These are phyloP conservation scores for Spea hammondii DNA, from an alignment of 2,797 vertebrate genomes.

Conservation along the genomic window DNA sequence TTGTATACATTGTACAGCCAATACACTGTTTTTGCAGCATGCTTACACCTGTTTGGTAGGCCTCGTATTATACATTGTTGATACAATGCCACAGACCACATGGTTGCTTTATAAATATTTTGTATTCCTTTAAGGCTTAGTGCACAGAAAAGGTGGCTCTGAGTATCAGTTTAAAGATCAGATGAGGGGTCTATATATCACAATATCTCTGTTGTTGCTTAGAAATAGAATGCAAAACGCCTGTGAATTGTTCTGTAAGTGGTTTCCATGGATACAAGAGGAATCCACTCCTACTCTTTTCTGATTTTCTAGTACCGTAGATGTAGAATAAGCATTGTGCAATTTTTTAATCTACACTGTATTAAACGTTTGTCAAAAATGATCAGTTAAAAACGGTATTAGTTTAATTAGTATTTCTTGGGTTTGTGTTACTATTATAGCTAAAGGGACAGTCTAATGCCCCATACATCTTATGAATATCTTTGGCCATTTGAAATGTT, in stretches of 20 bases:
- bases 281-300: slow-evolving; percentile 5
- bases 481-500: too few relatives aligned
- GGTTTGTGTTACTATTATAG: too few relatives aligned
- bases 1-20: too few relatives aligned
- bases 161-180: background rate
- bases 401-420: too few relatives aligned
- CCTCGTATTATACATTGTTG: too few relatives aligned
- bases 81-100: too few relatives aligned
- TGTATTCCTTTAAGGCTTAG: background rate
- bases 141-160: background rate
- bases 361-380: background rate
- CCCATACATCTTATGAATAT: too few relatives aligned
- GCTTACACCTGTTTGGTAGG: too few relatives aligned
- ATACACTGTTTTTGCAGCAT: too few relatives aligned
- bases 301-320: background rate
- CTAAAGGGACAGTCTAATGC: too few relatives aligned
- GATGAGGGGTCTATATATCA: background rate
- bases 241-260: background rate
- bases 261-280: slow-evolving; percentile 20
- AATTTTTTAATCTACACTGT: background rate
- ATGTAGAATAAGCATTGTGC: background rate
- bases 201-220: slow-evolving; percentile 11
- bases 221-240: slow-evolving; percentile 4
- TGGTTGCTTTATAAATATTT: background rate
- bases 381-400: too few relatives aligned